Conservation (phyloP, 2,888 invertebrate genomes). For the Euplagia quadripunctaria region DNA sequence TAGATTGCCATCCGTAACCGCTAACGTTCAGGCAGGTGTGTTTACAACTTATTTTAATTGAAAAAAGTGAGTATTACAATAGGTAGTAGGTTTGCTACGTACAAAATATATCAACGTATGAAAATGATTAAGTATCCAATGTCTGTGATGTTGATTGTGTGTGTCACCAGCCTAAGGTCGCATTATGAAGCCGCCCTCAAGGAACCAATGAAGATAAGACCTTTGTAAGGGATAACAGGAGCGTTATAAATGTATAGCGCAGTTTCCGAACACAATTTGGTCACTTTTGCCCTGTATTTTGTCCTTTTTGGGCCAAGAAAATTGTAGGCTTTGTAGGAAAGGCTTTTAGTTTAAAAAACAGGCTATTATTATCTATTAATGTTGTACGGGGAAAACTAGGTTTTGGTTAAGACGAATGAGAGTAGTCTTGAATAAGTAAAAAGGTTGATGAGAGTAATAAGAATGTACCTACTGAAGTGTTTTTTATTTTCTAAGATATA, state of each 20-base stretch:
- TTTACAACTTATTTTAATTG: no score
- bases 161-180: slow-evolving; percentile 22
- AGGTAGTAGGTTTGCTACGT: no score
- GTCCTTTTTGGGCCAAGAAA: slow-evolving; percentile 13
- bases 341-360: background rate
- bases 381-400: background rate
- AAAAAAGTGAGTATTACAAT: no score
- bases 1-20: no score
- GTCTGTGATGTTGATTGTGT: background rate
- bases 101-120: no score
- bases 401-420: slow-evolving; percentile 8
- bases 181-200: slow-evolving; percentile 28
- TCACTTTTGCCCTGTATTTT: slow-evolving; percentile 18
- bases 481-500: background rate
- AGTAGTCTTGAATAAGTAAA: slow-evolving; percentile 15
- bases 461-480: background rate
- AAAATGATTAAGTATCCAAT: background rate
- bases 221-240: slow-evolving; percentile 29
- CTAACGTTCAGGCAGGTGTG: no score
- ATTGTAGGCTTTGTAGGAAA: slow-evolving; percentile 3
- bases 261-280: slow-evolving; percentile 27
- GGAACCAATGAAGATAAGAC: slow-evolving; percentile 34
- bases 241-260: slow-evolving; percentile 28
- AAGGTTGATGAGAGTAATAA: slow-evolving; percentile 3
- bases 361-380: slow-evolving; percentile 12